Conservation (phyloP, 2,797 vertebrate species). For the Hyperoplus lanceolatus region DNA sequence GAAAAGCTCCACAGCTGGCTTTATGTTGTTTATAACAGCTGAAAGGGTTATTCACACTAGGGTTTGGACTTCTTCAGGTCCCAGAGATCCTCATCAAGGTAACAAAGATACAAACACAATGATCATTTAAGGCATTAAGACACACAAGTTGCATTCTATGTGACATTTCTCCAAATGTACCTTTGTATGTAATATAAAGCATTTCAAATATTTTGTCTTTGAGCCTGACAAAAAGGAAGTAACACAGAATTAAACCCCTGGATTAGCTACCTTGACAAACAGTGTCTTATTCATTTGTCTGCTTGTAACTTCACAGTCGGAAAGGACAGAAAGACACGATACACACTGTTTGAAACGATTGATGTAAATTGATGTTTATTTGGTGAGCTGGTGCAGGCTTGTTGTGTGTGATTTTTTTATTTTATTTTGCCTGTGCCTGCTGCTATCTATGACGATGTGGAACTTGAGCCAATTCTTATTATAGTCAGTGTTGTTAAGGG, state of each 20-base stretch:
- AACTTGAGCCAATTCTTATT: conserved; percentile 9
- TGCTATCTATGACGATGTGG: conserved; percentile 23
- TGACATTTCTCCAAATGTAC: too few species aligned
- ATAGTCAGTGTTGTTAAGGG: conserved; percentile 4
- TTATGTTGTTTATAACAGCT: conserved; percentile 21
- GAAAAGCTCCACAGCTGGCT: conserved; percentile 21
- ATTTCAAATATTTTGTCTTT: neutral
- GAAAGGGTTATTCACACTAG: conserved; percentile 23
- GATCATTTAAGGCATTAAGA: too few species aligned
- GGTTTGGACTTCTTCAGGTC: neutral
- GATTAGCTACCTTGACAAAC: neutral
- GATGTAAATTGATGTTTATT: neutral
- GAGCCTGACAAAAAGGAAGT: neutral
- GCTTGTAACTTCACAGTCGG: too few species aligned
- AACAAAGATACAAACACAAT: too few species aligned
- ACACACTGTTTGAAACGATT: neutral
- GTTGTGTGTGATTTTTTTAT: neutral
- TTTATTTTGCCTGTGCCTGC: neutral
- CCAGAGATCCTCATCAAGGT: too few species aligned
- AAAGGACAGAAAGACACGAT: neutral
- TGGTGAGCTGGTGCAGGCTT: neutral
- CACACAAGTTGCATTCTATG: neutral
- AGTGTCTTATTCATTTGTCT: neutral
- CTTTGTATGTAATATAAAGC: too few species aligned
- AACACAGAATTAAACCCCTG: neutral